phyloP scores from a whole-genome alignment of 2,888 invertebrate species.

The Dasysyrphus tricinctus region DNA sequence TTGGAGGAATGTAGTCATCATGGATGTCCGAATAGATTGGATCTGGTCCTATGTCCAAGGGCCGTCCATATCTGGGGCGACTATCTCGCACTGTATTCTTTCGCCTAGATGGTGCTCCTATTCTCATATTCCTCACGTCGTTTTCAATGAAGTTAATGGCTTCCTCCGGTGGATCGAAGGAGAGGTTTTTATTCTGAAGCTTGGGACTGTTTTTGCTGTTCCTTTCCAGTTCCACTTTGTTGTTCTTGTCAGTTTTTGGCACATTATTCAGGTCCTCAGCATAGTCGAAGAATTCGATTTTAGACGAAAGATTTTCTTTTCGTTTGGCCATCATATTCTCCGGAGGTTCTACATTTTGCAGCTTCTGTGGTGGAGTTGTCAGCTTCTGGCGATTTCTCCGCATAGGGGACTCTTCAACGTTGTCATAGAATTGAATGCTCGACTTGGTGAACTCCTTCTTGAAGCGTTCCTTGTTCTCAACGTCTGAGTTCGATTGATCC shows the following conservation, averaged over 20 bases:
- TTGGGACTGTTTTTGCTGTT: conserved; percentile 82
- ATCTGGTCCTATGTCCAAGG: background rate
- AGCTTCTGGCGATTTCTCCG: conserved; percentile 76
- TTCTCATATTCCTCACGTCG: conserved; percentile 69
- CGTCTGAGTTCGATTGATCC: conserved; percentile 71
- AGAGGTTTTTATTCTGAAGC: conserved; percentile 77
- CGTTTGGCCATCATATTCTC: conserved; percentile 77
- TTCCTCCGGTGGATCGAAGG: conserved; percentile 61
- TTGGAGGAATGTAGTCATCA: conserved; percentile 44
- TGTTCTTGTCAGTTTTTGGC: conserved; percentile 81
- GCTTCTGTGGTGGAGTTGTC: conserved; percentile 76
- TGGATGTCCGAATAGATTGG: conserved; percentile 43
- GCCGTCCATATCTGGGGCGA: conserved; percentile 29
- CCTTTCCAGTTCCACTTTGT: conserved; percentile 80
- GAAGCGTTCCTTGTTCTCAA: conserved; percentile 81
- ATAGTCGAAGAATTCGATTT: conserved; percentile 82
- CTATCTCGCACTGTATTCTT: conserved; percentile 45
- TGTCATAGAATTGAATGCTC: conserved; percentile 82
- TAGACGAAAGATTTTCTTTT: conserved; percentile 81
- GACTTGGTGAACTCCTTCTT: conserved; percentile 82
- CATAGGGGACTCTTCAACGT: conserved; percentile 75
- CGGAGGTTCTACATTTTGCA: conserved; percentile 73
- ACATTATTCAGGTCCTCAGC: conserved; percentile 79
- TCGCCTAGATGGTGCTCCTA: conserved; percentile 48
- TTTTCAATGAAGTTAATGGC: conserved; percentile 75